Evolutionary conservation across 2,113 vertebrate genomes (phyloP).

Genomic region (Thamnaconus septentrionalis): DNA sequence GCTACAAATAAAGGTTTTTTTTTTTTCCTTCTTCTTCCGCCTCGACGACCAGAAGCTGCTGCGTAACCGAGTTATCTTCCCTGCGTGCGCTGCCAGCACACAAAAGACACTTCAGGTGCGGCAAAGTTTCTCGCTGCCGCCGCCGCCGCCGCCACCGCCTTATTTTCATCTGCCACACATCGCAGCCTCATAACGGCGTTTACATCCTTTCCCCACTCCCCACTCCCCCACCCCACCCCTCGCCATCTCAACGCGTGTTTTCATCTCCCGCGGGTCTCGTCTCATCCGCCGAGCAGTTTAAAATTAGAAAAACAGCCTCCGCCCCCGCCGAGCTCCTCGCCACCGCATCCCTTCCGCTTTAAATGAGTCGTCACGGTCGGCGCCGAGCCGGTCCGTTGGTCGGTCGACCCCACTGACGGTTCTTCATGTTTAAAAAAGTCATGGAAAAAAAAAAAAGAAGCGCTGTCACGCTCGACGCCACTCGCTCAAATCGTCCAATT

Average conservation of each 20-base stretch:
- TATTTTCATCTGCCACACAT: conserved; percentile 32
- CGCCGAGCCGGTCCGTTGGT: no score
- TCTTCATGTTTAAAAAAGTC: background rate
- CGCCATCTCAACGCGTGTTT: conserved; percentile 22
- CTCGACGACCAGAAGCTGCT: conserved; percentile 28
- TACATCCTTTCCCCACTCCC: background rate
- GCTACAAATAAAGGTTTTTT: conserved; percentile 32
- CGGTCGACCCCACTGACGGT: background rate
- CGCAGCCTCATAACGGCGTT: conserved; percentile 31
- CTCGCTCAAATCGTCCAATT: conserved; percentile 62
- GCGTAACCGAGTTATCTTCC: conserved; percentile 19
- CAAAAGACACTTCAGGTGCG: background rate
- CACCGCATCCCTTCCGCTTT: no score
- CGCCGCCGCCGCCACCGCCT: conserved; percentile 16
- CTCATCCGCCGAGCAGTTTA: conserved; percentile 47
- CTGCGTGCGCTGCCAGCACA: background rate
- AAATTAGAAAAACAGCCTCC: conserved; percentile 54
- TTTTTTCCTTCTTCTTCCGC: conserved; percentile 1
- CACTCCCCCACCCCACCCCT: background rate
- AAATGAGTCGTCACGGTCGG: no score
- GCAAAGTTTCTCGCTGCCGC: background rate
- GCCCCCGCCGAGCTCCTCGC: background rate
- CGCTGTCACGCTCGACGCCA: conserved; percentile 50
- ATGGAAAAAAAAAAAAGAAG: conserved; percentile 36
- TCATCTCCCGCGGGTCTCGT: conserved; percentile 38